Evolutionary conservation across 37 sponge, comb jelly and placozoan genomes (phyloP), one percentile per base, ranked within the genome.

Genomic region (Hexactinellida sp.): DNA sequence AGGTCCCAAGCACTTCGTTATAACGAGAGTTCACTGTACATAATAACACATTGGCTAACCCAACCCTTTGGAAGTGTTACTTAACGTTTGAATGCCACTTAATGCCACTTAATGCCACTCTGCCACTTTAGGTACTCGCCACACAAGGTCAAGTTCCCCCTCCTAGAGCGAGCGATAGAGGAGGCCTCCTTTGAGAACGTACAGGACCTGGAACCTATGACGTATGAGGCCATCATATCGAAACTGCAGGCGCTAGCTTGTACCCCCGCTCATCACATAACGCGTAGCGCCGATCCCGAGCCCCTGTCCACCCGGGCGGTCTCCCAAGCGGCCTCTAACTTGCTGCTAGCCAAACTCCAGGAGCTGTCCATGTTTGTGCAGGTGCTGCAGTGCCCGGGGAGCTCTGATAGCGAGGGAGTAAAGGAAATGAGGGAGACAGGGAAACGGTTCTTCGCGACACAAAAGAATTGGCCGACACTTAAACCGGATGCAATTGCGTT

Each of bases 201-300:
- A 36, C 88, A 83, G 21, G 91, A 84, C 36, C 89, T 86, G 36
- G 88, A 89, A 13, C 85, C 91, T 55, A 85, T 95, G 63, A 84
- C 88, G 0, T 95, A 93, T 90, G 83, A 89, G 36, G 87, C 86
- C 10, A 89, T 95, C 16, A 91, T 92, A 13, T 51, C 94, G 36
- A 95, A 92, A 52, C 92, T 95, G 0, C 88, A 93, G 30, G 86
- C 92, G 24, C 39, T 95, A 0, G 92, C 93, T 30, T 85, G 94
- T 35, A 86, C 89, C n/a, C 92, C 96, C 0, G 84, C 93, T 23
- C 92, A 90, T 38, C 25, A 63, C 76, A n/a, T n/a, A 7, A 63
- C 30, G 3, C 25, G 76, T 3, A 32, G 76, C 34, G 21, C 25
- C 3, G 76, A 63, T 7, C 76, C 25, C 1, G 76, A 63, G 34